Conservation (phyloP, 2,113 vertebrate species). For the Panthera leo region DNA sequence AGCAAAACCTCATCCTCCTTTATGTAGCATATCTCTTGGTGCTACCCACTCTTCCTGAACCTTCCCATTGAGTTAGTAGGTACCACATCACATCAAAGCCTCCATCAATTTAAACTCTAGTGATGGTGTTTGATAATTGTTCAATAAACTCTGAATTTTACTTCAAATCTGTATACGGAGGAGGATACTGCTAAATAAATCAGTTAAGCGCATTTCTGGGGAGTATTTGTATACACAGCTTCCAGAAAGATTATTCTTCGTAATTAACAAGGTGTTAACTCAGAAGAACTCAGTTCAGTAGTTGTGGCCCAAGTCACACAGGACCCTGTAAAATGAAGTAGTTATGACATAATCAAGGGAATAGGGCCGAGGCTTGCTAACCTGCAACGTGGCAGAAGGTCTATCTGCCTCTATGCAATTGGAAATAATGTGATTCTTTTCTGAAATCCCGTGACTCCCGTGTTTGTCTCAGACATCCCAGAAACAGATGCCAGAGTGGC, state of each 20-base stretch:
- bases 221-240: neutral
- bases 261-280: neutral
- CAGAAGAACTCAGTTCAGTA: neutral
- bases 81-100: neutral
- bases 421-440: neutral
- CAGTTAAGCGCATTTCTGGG: neutral
- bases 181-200: neutral
- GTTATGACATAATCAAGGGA: neutral
- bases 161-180: neutral
- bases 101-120: neutral
- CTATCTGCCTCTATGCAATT: rapidly evolving
- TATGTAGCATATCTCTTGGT: too few relatives aligned
- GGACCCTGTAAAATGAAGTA: neutral
- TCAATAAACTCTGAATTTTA: neutral
- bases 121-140: neutral
- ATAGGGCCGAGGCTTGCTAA: too few relatives aligned
- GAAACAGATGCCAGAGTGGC: neutral
- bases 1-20: neutral
- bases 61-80: neutral
- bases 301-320: neutral
- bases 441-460: neutral
- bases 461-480: neutral
- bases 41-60: neutral
- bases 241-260: neutral
- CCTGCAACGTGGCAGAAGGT: too few relatives aligned